phyloP scores from a whole-genome alignment of 2,888 invertebrate genomes.

The Philereme vetulata region DNA sequence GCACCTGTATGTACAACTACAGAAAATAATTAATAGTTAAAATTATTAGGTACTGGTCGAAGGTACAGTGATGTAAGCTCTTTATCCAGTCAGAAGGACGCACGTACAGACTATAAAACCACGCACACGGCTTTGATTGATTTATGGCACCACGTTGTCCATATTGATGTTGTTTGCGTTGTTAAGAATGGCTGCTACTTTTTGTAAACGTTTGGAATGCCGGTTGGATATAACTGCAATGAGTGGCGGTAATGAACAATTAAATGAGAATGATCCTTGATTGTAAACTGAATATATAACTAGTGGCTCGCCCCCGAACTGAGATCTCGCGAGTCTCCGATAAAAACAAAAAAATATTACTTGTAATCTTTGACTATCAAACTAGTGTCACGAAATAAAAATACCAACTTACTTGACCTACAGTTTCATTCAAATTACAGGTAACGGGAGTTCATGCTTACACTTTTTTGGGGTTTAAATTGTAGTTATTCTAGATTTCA shows the following conservation, averaged over 20 bases:
- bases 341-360: too few relatives aligned
- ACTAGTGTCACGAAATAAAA: too few relatives aligned
- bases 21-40: slow-evolving; percentile 3
- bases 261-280: background rate
- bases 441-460: too few relatives aligned
- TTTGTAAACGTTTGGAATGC: slow-evolving; percentile 28
- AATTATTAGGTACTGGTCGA: background rate
- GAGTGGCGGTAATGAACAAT: background rate
- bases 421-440: too few relatives aligned
- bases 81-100: slow-evolving; percentile 47
- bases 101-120: slow-evolving; percentile 65
- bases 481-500: too few relatives aligned
- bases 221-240: background rate
- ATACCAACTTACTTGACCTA: too few relatives aligned
- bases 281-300: background rate
- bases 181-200: slow-evolving; percentile 28
- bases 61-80: slow-evolving; percentile 31
- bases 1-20: background rate
- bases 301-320: too few relatives aligned
- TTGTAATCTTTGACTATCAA: too few relatives aligned
- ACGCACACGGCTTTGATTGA: slow-evolving; percentile 62
- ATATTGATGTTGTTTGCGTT: slow-evolving; percentile 67
- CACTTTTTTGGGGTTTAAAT: too few relatives aligned
- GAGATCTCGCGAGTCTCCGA: too few relatives aligned
- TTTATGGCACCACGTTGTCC: slow-evolving; percentile 68